Conservation (phyloP, 2,888 invertebrate species). For the Aphidoletes aphidimyza region DNA sequence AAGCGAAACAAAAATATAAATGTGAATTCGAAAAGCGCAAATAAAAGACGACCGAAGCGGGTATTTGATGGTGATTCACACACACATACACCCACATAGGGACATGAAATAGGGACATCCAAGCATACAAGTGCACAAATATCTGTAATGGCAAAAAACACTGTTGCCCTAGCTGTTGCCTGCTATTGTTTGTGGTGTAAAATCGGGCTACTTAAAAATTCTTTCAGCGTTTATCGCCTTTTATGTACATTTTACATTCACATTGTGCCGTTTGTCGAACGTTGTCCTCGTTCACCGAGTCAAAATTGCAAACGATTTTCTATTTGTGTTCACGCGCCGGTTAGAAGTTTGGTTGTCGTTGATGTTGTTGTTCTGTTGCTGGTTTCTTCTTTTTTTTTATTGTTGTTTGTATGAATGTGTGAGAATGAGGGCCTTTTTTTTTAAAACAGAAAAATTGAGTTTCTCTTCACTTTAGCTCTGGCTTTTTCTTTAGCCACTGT, state of each 20-base stretch:
- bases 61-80: neutral
- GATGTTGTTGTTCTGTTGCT: neutral
- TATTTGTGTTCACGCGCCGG: neutral
- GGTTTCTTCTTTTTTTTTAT: conserved; percentile 1
- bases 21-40: neutral
- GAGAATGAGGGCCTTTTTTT: too few relatives aligned
- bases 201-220: conserved; percentile 45
- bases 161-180: too few relatives aligned
- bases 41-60: neutral
- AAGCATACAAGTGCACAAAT: conserved; percentile 5
- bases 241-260: neutral
- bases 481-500: too few relatives aligned
- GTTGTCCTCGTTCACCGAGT: neutral
- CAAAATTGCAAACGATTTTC: conserved; percentile 29
- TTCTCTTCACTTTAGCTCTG: too few relatives aligned
- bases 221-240: conserved; percentile 36
- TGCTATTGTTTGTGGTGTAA: conserved; percentile 47
- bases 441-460: neutral
- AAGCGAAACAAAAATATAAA: neutral
- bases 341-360: neutral
- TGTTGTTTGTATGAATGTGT: neutral
- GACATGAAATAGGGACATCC: neutral
- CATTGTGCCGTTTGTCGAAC: neutral
- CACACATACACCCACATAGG: neutral
- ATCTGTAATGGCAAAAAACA: conserved; percentile 9